A percentile compares a stretch with the other conserved stretches of the same genome.
These are phyloP conservation scores for Dilophus febrilis DNA, from an alignment of 2,888 invertebrate species.

Conservation along the genomic window DNA sequence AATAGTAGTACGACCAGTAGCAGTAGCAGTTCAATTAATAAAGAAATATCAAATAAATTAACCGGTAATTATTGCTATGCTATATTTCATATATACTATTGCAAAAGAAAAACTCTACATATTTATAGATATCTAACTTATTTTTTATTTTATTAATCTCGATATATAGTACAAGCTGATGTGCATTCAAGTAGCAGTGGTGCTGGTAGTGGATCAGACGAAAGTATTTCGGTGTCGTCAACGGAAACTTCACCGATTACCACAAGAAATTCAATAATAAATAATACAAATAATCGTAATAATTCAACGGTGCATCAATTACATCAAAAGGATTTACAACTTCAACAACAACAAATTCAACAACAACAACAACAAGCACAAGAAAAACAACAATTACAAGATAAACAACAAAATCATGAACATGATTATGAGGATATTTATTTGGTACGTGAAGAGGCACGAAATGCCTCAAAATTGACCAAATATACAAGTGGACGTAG, in stretches of 20 bases:
- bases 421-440: slow-evolving; percentile 75
- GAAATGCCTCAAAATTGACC: slow-evolving; percentile 10
- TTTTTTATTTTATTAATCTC: slow-evolving; percentile 6
- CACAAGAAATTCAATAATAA: slow-evolving; percentile 7
- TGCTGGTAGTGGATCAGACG: slow-evolving; percentile 41
- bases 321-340: no score
- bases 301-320: slow-evolving; percentile 7
- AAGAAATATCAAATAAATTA: slow-evolving; percentile 27
- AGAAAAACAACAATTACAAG: slow-evolving; percentile 19
- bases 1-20: slow-evolving; percentile 18
- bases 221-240: slow-evolving; percentile 41
- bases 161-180: slow-evolving; percentile 60
- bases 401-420: slow-evolving; percentile 26
- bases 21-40: not conserved
- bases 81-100: no score
- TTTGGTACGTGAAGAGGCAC: slow-evolving; percentile 43
- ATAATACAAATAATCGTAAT: slow-evolving; percentile 8
- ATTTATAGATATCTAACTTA: not conserved
- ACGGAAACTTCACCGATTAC: slow-evolving; percentile 22
- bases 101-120: not conserved
- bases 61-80: slow-evolving; percentile 35
- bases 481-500: slow-evolving; percentile 29
- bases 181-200: slow-evolving; percentile 60
- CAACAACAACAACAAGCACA: slow-evolving; percentile 10
- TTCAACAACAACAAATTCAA: no score